Evolutionary conservation across 2,113 vertebrate genomes (phyloP).

Genomic region (Tragelaphus scriptus): DNA sequence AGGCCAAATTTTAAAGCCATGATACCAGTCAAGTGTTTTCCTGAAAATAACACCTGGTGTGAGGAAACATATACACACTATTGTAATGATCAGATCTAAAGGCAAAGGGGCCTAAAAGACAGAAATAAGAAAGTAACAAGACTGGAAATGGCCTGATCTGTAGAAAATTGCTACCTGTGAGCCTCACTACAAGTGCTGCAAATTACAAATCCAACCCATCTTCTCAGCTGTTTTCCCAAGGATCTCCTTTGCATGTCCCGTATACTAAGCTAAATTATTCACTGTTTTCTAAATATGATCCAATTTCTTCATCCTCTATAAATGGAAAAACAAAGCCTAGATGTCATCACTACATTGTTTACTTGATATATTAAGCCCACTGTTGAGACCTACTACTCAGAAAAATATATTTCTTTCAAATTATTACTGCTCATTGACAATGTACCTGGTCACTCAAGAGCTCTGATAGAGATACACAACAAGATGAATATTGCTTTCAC

Average conservation of each 20-base stretch:
- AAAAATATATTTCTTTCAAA: not conserved
- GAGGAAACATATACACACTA: not conserved
- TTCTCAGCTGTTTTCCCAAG: not conserved
- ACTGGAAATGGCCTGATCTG: not conserved
- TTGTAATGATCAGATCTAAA: not conserved
- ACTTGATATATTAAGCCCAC: not conserved
- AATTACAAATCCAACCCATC: not conserved
- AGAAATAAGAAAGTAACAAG: constrained; percentile 22
- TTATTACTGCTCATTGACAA: not conserved
- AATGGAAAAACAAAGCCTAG: not conserved
- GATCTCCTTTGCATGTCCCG: not conserved
- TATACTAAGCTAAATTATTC: not conserved
- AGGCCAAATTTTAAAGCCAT: not conserved
- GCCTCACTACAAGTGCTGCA: not conserved
- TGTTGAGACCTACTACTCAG: not conserved
- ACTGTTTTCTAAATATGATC: not conserved
- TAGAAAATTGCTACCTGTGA: not conserved
- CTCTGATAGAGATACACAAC: not conserved
- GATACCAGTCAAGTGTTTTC: not conserved
- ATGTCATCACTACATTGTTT: not conserved
- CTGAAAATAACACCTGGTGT: not conserved
- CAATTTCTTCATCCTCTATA: not conserved
- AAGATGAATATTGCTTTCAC: not conserved
- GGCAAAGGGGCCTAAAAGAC: not conserved
- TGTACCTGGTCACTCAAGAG: not conserved